Evolutionary conservation across 1,140 invertebrate species (phyloP).

Genomic region (Anagrus nilaparvatae): DNA sequence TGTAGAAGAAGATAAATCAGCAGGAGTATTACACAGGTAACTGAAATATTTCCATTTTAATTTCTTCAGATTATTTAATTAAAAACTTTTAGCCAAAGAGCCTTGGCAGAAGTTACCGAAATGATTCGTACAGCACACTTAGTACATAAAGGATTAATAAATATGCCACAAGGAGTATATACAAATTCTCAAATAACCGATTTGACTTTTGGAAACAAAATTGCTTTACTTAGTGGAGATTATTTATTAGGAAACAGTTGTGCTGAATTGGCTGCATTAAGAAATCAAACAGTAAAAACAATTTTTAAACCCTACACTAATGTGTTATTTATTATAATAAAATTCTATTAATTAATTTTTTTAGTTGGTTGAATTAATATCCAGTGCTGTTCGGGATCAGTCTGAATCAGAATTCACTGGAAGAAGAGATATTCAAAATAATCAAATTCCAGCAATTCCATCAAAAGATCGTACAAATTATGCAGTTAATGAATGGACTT

Average conservation of each 20-base stretch:
- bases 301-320: constrained; percentile 6
- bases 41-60: too few relatives aligned
- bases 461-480: constrained; percentile 48
- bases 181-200: constrained; percentile 53
- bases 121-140: constrained; percentile 96
- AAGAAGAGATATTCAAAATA: constrained; percentile 72
- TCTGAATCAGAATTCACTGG: constrained; percentile 84
- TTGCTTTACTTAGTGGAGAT: constrained; percentile 85
- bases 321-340: not conserved
- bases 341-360: too few relatives aligned
- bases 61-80: not conserved
- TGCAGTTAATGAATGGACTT: constrained; percentile 72
- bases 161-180: constrained; percentile 54
- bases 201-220: constrained; percentile 92
- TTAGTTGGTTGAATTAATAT: constrained; percentile 80
- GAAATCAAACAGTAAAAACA: constrained; percentile 54
- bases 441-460: constrained; percentile 63
- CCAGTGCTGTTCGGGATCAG: constrained; percentile 75
- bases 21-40: constrained; percentile 64
- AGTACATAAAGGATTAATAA: constrained; percentile 84
- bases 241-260: constrained; percentile 85
- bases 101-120: constrained; percentile 89
- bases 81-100: constrained; percentile 57
- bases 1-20: constrained; percentile 74
- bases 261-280: constrained; percentile 71